Evolutionary conservation across 2,797 vertebrate species (phyloP).

Genomic region (Aplochiton taeniatus): DNA sequence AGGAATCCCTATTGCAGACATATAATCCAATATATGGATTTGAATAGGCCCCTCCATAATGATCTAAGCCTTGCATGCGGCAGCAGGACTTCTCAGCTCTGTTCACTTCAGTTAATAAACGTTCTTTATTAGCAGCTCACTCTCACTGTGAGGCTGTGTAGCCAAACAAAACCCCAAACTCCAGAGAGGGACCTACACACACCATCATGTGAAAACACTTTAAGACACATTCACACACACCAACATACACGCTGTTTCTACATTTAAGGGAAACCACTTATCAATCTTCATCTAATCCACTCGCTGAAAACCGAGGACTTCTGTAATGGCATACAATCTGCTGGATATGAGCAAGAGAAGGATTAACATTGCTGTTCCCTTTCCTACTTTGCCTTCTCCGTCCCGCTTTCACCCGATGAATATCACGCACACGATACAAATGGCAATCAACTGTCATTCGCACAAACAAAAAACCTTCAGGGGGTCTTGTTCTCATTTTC

Average conservation of each 20-base stretch:
- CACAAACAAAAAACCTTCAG: slow-evolving; percentile 37
- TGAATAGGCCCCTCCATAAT: slow-evolving; percentile 37
- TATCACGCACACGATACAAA: slow-evolving; percentile 31
- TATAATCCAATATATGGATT: slow-evolving; percentile 15
- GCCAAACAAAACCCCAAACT: background rate
- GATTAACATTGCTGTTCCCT: slow-evolving; percentile 28
- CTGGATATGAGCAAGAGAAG: slow-evolving; percentile 36
- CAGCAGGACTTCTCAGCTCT: slow-evolving; percentile 27
- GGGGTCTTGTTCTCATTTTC: slow-evolving; percentile 40
- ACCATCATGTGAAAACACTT: slow-evolving; percentile 10
- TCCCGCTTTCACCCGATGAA: slow-evolving; percentile 14
- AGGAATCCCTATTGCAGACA: slow-evolving; percentile 14
- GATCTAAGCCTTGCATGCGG: slow-evolving; percentile 32
- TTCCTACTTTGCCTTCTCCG: background rate
- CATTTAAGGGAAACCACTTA: slow-evolving; percentile 52
- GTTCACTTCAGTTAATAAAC: slow-evolving; percentile 40
- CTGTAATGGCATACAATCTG: slow-evolving; percentile 55
- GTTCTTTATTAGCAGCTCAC: slow-evolving; percentile 23
- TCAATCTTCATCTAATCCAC: slow-evolving; percentile 62
- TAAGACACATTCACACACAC: slow-evolving; percentile 23
- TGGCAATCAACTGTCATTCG: slow-evolving; percentile 48
- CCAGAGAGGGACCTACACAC: background rate
- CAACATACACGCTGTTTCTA: background rate
- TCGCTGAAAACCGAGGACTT: slow-evolving; percentile 30
- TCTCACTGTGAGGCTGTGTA: slow-evolving; percentile 7